Percentiles rank a stretch among this genome's conserved stretches.
phyloP scores from a whole-genome alignment of 2,888 invertebrate species.

The Thecophora atra region DNA sequence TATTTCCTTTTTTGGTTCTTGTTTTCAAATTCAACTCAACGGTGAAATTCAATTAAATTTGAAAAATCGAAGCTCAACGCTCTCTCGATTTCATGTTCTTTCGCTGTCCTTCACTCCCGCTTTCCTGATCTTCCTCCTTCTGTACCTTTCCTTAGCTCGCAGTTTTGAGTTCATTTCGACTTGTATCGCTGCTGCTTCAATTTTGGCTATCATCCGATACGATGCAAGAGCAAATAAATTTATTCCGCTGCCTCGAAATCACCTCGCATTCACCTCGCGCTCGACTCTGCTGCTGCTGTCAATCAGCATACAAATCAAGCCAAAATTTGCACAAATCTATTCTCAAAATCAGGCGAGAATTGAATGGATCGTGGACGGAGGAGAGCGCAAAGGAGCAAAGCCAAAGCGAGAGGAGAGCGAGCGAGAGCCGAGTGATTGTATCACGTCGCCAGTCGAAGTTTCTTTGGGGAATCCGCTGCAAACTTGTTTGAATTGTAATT shows the following conservation, averaged over 20 bases:
- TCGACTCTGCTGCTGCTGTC: constrained; percentile 10
- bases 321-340: constrained; percentile 30
- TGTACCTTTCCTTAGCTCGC: too few species aligned
- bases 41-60: too few species aligned
- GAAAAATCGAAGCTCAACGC: too few species aligned
- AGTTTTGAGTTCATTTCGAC: too few species aligned
- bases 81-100: too few species aligned
- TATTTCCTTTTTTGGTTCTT: neutral
- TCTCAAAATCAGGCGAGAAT: constrained; percentile 18
- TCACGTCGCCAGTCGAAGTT: neutral
- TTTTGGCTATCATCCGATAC: neutral
- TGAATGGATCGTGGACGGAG: neutral
- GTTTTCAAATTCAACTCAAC: neutral
- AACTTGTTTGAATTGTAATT: too few species aligned
- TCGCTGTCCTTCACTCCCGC: too few species aligned
- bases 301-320: constrained; percentile 25
- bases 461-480: neutral
- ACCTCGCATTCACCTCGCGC: neutral
- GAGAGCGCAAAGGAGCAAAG: neutral
- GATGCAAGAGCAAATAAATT: neutral
- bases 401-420: neutral
- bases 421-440: neutral
- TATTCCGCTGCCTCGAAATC: neutral
- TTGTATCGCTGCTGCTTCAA: too few species aligned
- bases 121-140: too few species aligned